Evolutionary conservation across 2,888 invertebrate species (phyloP), one percentile per base, ranked within the genome.

Genomic region (Parapristionchus giblindavisi): DNA sequence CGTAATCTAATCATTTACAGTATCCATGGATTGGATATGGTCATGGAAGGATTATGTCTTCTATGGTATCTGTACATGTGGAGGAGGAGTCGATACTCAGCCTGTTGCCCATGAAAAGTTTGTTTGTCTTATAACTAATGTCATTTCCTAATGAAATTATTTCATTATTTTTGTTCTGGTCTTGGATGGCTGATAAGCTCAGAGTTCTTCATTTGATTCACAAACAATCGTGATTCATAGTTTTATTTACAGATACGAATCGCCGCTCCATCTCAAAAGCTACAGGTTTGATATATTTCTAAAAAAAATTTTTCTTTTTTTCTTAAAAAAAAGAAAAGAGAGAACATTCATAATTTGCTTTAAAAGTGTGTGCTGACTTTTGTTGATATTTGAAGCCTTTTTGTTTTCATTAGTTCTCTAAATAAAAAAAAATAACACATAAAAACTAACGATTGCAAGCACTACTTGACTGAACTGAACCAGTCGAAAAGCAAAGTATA

Each of bases 31-130:
- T 75, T 87, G 84, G 82, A 80, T 87, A 65, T 87, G 85, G 84
- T 85, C 85, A 56, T 87, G 85, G 85, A 83, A 84, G 77, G 87
- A 87, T 76, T 83, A 79, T 40, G 78, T 87, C 29, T 88, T 87
- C 77, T 85, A 88, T 76, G 87, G 87, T 17, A 81, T 87, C 29
- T 87, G 86, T 75, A 79, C 83, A 29, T 87, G 87, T 71, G 79
- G 81, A n/a, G 78, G 79, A 54, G 76, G 76, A 70, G 78, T 78
- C 17, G 83, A 77, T 21, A 72, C 79, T 17, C 81, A 83, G 70
- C 83, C 83, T 14, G 77, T 81, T 27, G 76, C 79, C 21, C 79
- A 82, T 40, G 77, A 75, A 38, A 80, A 78, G 82, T 82, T 27
- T n/a, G 8, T 52, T 52, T 3, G 40, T 51, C 32, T 5, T 5